Evolutionary conservation across 2,888 invertebrate genomes (phyloP), one percentile per base, ranked within the genome.

Genomic region (Odontomyia ornata): DNA sequence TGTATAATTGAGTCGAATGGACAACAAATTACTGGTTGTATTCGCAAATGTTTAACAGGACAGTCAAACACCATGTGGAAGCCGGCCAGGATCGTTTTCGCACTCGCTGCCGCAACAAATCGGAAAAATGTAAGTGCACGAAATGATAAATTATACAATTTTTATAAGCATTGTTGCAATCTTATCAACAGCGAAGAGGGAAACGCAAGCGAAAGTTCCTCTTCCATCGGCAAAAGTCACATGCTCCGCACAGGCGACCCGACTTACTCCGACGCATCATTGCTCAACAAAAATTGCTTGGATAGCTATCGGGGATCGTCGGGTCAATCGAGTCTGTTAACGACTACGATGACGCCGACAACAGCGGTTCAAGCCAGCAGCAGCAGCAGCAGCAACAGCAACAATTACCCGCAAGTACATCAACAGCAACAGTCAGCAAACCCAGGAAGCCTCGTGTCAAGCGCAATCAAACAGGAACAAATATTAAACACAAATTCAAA

Each of bases 141-240:
- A n/a, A n/a, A n/a, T n/a, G n/a, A n/a, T n/a, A n/a, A n/a, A n/a
- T n/a, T n/a, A n/a, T n/a, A n/a, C n/a, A n/a, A n/a, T n/a, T n/a
- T 18, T 13, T 11, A 18, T 18, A 18, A 11, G 7, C 56, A 56
- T 56, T n/a, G 65, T 76, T 73, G 15, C n/a, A 21, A 47, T 75
- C 28, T 71, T 75, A 25, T 46, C 71, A 56, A 36, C 69, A 86
- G 85, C 81, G 86, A 86, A 82, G 80, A 78, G 80, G 82, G 80
- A 86, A 86, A 82, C 86, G 86, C 81, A 85, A 86, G 84, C 84
- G 83, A 80, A 86, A 87, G 88, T 91, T 93, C 88, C 93, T 93
- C 88, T 94, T 95, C 90, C 91, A 94, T 89, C 90, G 94, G 90
- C 92, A 93, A 90, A 95, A 95, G 89, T 91, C 93, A 88, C 95